These are phyloP conservation scores for Sardinella longiceps DNA, from an alignment of 2,797 vertebrate species.

Conservation along the genomic window DNA sequence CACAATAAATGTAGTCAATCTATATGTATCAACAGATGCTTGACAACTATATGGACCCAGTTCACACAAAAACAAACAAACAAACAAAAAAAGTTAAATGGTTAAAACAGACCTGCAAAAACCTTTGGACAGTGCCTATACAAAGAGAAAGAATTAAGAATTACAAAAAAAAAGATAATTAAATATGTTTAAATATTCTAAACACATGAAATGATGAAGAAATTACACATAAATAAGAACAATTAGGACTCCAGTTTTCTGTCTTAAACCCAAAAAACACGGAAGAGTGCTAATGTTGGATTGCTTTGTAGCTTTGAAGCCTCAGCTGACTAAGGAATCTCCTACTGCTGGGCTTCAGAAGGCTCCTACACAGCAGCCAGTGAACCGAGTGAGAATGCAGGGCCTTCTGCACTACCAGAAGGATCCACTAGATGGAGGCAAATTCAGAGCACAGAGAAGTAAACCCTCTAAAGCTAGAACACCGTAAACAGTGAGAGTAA, in stretches of 20 bases:
- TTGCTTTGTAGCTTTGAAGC: neutral
- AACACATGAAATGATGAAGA: too few relatives aligned
- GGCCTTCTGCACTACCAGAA: neutral
- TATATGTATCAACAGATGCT: neutral
- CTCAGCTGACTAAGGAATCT: neutral
- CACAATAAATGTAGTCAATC: neutral
- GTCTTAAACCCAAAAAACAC: neutral
- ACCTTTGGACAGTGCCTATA: neutral
- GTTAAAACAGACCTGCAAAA: neutral
- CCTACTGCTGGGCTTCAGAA: neutral
- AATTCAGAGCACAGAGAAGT: neutral
- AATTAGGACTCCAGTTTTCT: too few relatives aligned
- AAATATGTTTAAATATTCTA: too few relatives aligned
- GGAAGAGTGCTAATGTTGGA: neutral
- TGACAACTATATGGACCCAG: neutral
- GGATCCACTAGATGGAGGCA: neutral
- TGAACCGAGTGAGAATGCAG: neutral
- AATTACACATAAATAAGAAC: neutral
- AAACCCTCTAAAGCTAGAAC: neutral
- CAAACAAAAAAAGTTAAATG: too few relatives aligned
- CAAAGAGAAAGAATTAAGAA: too few relatives aligned
- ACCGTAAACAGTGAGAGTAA: neutral
- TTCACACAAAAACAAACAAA: too few relatives aligned
- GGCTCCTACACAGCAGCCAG: neutral
- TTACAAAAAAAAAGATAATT: neutral